Evolutionary conservation across 1,140 invertebrate genomes (phyloP), one percentile per base, ranked within the genome.

Genomic region (Drosophila sp.): DNA sequence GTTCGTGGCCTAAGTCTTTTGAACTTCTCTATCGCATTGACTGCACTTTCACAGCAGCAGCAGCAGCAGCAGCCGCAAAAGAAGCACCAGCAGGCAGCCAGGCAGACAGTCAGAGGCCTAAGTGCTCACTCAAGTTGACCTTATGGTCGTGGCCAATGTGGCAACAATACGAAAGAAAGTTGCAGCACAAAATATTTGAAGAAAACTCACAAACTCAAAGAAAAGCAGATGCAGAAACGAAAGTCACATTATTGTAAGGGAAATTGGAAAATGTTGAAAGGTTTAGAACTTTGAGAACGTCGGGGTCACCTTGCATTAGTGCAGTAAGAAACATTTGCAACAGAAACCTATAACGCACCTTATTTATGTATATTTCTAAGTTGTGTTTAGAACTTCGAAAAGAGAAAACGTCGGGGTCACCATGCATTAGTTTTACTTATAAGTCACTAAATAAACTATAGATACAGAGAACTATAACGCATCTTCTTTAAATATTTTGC

Each of bases 1-100:
- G 83, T 86, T 86, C 83, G 83, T 86, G 79, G 79, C 72, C 70
- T 65, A 67, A 86, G 83, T 87, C 83, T 86, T 81, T 86, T 86
- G 82, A 85, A 85, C 81, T 78, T 50, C 69, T 71, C 57, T 65
- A 57, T 50, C 54, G 44, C 57, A 38, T 70, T 54, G 29, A 56
- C 64, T 76, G 73, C 73, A 79, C 77, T 79, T 79, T 79, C 77
- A 77, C 77, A 73, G 76, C 60, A 23, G 10, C 32, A 38, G n/a
- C 32, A 38, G n/a, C 44, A 50, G 3, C 44, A 50, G n/a, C 44
- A 27, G 4, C 44, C 25, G 7, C 44, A 50, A 5, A 11, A 23
- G n/a, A 11, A 44, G 17, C 41, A 44, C 1, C 17, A 17, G 17
- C 41, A 44, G 3, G 4, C 5, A 17, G n/a, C 23, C 11, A 33